Percentiles rank a stretch among this genome's conserved stretches.
These are phyloP conservation scores for Mythimna vitellina DNA, from an alignment of 2,888 invertebrate genomes.

Conservation along the genomic window DNA sequence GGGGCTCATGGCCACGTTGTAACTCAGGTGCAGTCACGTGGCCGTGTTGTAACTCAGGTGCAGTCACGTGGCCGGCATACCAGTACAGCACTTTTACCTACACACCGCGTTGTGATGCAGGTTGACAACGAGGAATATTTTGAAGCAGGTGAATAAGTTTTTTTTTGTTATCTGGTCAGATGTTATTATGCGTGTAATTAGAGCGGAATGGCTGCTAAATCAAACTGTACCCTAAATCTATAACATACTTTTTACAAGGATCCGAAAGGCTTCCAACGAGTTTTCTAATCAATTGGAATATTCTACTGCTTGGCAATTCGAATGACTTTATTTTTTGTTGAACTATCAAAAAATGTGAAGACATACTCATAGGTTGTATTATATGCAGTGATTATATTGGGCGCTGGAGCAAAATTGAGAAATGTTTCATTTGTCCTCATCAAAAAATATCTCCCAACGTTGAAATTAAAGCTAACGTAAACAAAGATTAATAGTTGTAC, in stretches of 20 bases:
- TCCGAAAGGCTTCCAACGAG: not conserved
- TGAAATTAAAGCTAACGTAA: not conserved
- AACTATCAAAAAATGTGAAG: not conserved
- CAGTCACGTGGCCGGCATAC: slow-evolving; percentile 22
- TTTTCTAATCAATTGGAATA: not conserved
- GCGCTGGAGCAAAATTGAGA: not conserved
- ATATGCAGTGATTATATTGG: not conserved
- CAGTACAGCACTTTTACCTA: not conserved
- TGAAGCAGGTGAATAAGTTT: no score
- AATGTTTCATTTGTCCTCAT: not conserved
- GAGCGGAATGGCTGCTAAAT: not conserved
- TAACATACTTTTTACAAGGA: no score
- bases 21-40: slow-evolving; percentile 27
- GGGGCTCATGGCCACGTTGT: slow-evolving; percentile 11
- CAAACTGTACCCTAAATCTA: no score
- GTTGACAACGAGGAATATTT: not conserved
- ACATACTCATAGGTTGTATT: not conserved
- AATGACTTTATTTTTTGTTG: not conserved
- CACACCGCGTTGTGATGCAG: not conserved
- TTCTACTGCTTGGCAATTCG: not conserved
- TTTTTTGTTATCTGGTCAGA: not conserved
- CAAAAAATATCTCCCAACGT: not conserved
- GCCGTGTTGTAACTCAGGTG: slow-evolving; percentile 16
- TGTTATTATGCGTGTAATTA: not conserved
- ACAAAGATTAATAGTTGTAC: slow-evolving; percentile 17